Evolutionary conservation across 2,888 invertebrate species (phyloP).

Genomic region (Camponotus fellah): DNA sequence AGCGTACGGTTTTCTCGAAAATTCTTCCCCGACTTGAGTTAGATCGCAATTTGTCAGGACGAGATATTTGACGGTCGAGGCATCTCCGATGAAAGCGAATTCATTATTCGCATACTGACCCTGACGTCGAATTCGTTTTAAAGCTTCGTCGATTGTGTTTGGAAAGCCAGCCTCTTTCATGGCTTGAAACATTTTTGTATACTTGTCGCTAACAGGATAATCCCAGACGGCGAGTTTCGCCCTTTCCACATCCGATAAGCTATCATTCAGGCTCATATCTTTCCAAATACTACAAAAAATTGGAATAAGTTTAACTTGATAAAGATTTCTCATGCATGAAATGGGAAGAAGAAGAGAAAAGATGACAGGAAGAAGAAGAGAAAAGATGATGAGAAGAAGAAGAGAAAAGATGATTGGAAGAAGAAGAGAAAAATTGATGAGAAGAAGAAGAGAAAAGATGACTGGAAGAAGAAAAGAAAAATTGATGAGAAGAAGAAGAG

Average conservation of each 20-base stretch:
- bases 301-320: background rate
- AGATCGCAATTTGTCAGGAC: conserved; percentile 95
- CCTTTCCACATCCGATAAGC: conserved; percentile 94
- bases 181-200: conserved; percentile 99
- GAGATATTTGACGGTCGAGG: conserved; percentile 95
- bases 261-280: conserved; percentile 98
- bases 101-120: conserved; percentile 90
- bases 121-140: conserved; percentile 90
- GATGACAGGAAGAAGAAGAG: too few relatives aligned
- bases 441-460: background rate
- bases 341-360: too few relatives aligned
- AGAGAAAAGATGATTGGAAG: too few relatives aligned
- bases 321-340: too few relatives aligned
- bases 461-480: too few relatives aligned
- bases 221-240: conserved; percentile 99
- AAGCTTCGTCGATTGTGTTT: conserved; percentile 92
- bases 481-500: too few relatives aligned
- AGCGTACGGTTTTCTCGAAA: conserved; percentile 98
- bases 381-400: too few relatives aligned
- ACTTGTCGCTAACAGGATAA: conserved; percentile 99
- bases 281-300: conserved; percentile 95
- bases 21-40: conserved; percentile 97
- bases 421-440: too few relatives aligned
- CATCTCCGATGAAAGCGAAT: conserved; percentile 97
- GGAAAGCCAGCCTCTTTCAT: conserved; percentile 96